Evolutionary conservation across 2,113 vertebrate species (phyloP).

Genomic region (Okapia johnstoni): DNA sequence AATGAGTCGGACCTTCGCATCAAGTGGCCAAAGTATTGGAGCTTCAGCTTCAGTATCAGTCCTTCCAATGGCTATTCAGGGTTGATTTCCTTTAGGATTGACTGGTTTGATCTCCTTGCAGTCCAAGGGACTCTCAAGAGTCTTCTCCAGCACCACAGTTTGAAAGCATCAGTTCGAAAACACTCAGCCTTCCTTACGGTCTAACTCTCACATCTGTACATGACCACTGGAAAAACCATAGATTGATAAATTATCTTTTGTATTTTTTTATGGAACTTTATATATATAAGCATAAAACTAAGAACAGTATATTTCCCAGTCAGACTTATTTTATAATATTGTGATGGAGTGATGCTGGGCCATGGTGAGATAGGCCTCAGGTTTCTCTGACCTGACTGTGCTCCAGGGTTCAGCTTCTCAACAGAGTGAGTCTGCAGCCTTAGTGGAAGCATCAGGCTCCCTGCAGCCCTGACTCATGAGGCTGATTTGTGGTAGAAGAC

Average conservation of each 20-base stretch:
- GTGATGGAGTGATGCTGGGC: rapidly evolving
- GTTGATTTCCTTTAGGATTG: neutral
- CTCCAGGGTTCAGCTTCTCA: neutral
- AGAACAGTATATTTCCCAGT: neutral
- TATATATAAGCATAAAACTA: neutral
- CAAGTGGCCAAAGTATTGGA: neutral
- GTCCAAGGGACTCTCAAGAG: neutral
- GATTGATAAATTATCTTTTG: neutral
- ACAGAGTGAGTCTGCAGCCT: neutral
- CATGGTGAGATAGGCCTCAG: neutral
- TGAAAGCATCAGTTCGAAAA: neutral
- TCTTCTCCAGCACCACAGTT: neutral
- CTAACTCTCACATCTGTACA: neutral
- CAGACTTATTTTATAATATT: neutral
- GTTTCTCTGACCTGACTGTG: neutral
- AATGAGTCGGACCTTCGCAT: neutral
- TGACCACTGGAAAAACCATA: neutral
- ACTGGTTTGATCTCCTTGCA: neutral
- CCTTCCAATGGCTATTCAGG: neutral
- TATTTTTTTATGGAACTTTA: neutral
- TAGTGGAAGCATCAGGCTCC: neutral
- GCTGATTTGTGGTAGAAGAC: neutral
- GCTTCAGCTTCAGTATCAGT: neutral
- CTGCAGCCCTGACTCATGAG: neutral
- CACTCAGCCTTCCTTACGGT: neutral